Evolutionary conservation across 92 coral and sea anemone species (phyloP), one percentile per base, ranked within the genome.

Genomic region (Palythoa grandiflora): DNA sequence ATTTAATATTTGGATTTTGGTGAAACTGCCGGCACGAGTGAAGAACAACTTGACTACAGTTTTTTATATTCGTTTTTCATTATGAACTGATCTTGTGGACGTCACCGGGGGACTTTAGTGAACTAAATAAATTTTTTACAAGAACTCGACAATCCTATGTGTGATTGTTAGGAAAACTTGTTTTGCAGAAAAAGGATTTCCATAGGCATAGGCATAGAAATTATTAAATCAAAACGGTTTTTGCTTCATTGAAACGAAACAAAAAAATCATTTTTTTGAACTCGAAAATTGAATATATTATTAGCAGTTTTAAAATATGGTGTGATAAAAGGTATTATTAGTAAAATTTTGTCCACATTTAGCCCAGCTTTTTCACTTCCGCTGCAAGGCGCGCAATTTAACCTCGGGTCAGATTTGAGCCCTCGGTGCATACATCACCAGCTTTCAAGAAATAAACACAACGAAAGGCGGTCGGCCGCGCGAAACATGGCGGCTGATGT

Each of bases 401-500:
- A 16, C 86, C 75, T 65, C 40, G 44, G 86, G 86, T 81, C 75
- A 65, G 55, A 12, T 20, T 65, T 81, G 86, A 81, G 86, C 86
- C 86, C 86, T 81, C 86, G 86, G 86, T 81, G 38, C 44, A 66
- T 16, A 66, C 15, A 77, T 48, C 83, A 77, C 66, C 52, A 28
- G 28, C 28, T 28, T 77, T 44, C 50, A 44, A 44, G 83, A 52
- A 77, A 53, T 38, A 53, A 77, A 54, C 60, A 65, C 75, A 65
- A 65, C 39, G 57, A 28, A 81, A 47, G 40, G 38, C 63, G 28
- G 75, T 66, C 86, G 74, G 86, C 86, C 75, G 86, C 75, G 74
- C 86, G 20, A 81, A 81, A 81, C 73, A 81, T 81, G 86, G 86
- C 86, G 86, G 86, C 86, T 47, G 86, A 66, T 44, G 19, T 81